These are phyloP conservation scores for Aphelenchoides besseyi DNA, from an alignment of 1,140 invertebrate genomes.

Conservation along the genomic window DNA sequence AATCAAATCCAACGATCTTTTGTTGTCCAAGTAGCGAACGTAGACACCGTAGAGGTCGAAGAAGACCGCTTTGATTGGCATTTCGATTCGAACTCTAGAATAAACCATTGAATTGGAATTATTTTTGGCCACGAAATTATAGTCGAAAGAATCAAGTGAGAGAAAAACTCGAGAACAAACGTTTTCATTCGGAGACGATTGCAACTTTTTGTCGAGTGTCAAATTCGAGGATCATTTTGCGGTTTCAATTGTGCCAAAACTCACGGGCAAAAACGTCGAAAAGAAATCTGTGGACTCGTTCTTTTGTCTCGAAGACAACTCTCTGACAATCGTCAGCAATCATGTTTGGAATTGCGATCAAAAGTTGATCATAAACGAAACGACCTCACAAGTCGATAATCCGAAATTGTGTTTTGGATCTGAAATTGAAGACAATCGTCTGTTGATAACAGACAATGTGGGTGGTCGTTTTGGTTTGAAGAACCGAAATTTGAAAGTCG, in stretches of 20 bases:
- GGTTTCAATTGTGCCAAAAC: not conserved
- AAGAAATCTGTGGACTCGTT: too few species aligned
- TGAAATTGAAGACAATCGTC: too few species aligned
- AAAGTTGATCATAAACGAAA: too few species aligned
- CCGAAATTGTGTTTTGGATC: too few species aligned
- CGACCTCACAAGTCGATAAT: too few species aligned
- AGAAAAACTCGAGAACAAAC: too few species aligned
- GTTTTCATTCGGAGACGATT: not conserved
- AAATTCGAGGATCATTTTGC: not conserved
- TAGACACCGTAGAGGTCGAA: constrained; percentile 14
- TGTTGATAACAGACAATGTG: too few species aligned
- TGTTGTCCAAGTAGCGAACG: constrained; percentile 8
- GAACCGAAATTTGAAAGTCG: too few species aligned
- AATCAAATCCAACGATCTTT: not conserved
- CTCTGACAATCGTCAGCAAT: too few species aligned
- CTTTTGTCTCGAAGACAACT: too few species aligned
- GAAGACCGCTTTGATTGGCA: constrained; percentile 11
- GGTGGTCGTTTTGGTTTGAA: too few species aligned
- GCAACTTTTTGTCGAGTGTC: not conserved
- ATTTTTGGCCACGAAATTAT: not conserved
- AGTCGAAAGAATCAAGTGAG: not conserved
- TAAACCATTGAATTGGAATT: not conserved
- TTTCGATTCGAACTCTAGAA: not conserved
- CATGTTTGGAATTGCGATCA: too few species aligned
- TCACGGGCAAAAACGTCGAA: not conserved